Base-by-base conservation (phyloP, 64 coral and sea anemone genomes). In the Stichodactyla mertensii region DNA sequence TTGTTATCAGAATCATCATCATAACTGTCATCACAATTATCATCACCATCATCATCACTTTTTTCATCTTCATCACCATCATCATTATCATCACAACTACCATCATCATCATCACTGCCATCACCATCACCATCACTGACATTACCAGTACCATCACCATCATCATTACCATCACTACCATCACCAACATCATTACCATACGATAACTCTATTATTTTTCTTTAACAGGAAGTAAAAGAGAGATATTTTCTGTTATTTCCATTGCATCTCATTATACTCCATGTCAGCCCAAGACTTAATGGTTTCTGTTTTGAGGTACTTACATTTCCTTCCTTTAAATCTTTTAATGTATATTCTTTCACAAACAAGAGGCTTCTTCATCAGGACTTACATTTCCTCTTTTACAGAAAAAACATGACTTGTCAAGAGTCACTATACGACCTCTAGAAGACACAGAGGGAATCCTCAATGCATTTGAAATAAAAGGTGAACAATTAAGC, bases 391-490 rank as follows among this genome's bases (percentile, higher is more conserved):
- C 28, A 16, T 64, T 16, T 80, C 87, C 87, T 54, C 45, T 59
- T 89, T 71, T 51, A 74, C 24, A 99, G 97, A 94, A 89, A 85
- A 99, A 94, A 28, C 95, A 99, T 84, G 90, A 92, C 54, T 80
- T 99, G 51, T 64, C 97, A 83, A 92, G 88, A 23, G 71, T 95
- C 15, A 88, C 90, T 77, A 51, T 95, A 31, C 85, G 87, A 19
- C 89, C 90, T 45, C 77, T 99, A 55, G 97, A 99, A 88, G 97
- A 99, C 27, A 92, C 92, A 71, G 97, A 99, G 83, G 97, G 97
- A 52, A 99, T 99, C 89, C 87, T 99, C 22, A 99, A 99, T 93
- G 97, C 97, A 28, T 99, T 99, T 88, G 97, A 99, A 83, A 90
- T 99, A 23, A 92, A 84, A 95, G 92, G 97, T 88, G 45, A 79